Evolutionary conservation across 2,888 invertebrate species (phyloP).

Genomic region (Formica aserva): DNA sequence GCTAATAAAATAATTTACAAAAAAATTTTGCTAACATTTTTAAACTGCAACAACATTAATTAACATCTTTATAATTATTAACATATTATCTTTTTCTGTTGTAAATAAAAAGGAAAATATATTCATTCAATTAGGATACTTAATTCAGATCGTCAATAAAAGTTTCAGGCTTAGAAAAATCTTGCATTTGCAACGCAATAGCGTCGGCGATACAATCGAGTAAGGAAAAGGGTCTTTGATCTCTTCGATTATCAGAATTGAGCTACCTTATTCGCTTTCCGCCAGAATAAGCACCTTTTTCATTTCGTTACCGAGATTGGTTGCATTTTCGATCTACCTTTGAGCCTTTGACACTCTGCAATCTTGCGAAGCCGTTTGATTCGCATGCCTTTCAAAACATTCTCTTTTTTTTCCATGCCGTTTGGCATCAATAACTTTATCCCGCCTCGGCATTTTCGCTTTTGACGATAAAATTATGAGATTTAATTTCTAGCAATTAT

Average conservation of each 20-base stretch:
- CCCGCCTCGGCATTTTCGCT: conserved; percentile 27
- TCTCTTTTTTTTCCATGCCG: conserved; percentile 34
- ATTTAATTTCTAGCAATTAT: conserved; percentile 41
- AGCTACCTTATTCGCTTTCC: conserved; percentile 64
- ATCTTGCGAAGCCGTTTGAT: conserved; percentile 36
- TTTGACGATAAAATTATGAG: conserved; percentile 6
- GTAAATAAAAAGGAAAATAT: conserved; percentile 1
- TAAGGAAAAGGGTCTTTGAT: conserved; percentile 71
- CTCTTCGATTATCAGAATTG: conserved; percentile 73
- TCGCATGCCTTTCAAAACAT: conserved; percentile 19
- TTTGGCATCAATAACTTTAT: conserved; percentile 30
- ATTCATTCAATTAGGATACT: conserved; percentile 27
- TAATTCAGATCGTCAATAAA: conserved; percentile 36
- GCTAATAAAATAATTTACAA: neutral
- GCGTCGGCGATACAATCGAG: conserved; percentile 40
- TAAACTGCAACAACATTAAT: neutral
- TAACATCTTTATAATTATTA: neutral
- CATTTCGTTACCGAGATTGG: conserved; percentile 65
- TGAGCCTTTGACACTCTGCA: conserved; percentile 42
- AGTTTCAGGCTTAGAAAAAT: conserved; percentile 11
- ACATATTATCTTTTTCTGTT: neutral
- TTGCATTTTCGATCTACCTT: conserved; percentile 41
- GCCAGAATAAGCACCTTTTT: conserved; percentile 63
- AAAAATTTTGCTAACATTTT: neutral
- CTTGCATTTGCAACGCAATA: conserved; percentile 39